These are phyloP conservation scores for Calliopum simillimum DNA, from an alignment of 2,888 invertebrate species.

Conservation along the genomic window DNA sequence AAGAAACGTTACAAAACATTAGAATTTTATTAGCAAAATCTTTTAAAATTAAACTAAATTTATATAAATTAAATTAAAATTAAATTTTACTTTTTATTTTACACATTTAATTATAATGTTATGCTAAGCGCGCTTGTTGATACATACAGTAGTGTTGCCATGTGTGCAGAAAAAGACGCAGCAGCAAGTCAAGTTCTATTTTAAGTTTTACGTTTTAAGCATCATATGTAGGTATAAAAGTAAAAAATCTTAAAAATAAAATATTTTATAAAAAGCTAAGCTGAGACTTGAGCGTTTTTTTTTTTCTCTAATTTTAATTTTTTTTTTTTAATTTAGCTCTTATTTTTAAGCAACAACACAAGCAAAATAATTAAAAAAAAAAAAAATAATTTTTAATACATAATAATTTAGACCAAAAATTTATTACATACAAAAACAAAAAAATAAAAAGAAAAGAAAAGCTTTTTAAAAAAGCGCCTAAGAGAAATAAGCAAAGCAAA, in stretches of 20 bases:
- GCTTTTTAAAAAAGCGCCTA: conserved; percentile 29
- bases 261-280: not conserved
- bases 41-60: conserved; percentile 11
- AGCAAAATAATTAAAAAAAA: not conserved
- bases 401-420: conserved; percentile 27
- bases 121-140: no score
- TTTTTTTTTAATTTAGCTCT: not conserved
- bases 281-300: conserved; percentile 23
- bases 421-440: no score
- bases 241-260: no score
- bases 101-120: not conserved
- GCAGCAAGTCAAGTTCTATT: conserved; percentile 8
- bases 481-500: conserved; percentile 10
- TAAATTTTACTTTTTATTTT: not conserved
- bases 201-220: not conserved
- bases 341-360: conserved; percentile 9
- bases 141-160: no score
- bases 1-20: not conserved
- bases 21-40: conserved; percentile 8
- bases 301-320: not conserved
- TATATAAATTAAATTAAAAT: not conserved
- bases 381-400: conserved; percentile 4
- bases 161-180: conserved; percentile 15
- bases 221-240: no score
- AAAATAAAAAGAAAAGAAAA: conserved; percentile 17